phyloP scores from a whole-genome alignment of 2,797 vertebrate genomes.

The Syngnathus acus region DNA sequence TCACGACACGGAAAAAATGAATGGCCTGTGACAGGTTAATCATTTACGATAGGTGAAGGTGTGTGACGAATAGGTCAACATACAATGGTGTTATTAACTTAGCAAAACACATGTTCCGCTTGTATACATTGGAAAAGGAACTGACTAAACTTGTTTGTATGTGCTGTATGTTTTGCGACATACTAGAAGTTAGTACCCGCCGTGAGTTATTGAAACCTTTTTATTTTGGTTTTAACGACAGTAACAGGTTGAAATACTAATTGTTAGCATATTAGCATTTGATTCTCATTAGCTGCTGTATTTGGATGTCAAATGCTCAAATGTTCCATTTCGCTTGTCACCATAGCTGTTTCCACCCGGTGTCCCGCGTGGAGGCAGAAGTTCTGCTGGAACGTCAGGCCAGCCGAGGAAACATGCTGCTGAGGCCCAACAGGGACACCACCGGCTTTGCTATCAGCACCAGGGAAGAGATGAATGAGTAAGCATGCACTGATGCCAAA shows the following conservation, averaged over 20 bases:
- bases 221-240: too few species aligned
- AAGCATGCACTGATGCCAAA: slow-evolving; percentile 1
- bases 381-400: slow-evolving; percentile 66
- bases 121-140: not conserved
- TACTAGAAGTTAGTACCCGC: not conserved
- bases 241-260: too few species aligned
- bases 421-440: slow-evolving; percentile 64
- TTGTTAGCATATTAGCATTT: not conserved
- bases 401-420: slow-evolving; percentile 70
- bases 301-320: not conserved
- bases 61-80: too few species aligned
- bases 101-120: not conserved
- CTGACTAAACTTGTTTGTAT: not conserved
- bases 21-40: not conserved
- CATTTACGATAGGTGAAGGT: fast-evolving
- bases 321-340: not conserved
- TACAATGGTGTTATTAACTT: too few species aligned
- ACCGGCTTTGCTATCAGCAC: slow-evolving; percentile 67
- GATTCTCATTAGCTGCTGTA: not conserved
- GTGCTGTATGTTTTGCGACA: not conserved
- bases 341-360: slow-evolving; percentile 69
- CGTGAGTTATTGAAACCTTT: too few species aligned
- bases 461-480: slow-evolving; percentile 66
- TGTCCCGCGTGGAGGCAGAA: slow-evolving; percentile 74
- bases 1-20: not conserved